Percentiles rank a stretch among this genome's conserved stretches.
Conservation (phyloP, 2,113 vertebrate species). For the Osmerus mordax region DNA sequence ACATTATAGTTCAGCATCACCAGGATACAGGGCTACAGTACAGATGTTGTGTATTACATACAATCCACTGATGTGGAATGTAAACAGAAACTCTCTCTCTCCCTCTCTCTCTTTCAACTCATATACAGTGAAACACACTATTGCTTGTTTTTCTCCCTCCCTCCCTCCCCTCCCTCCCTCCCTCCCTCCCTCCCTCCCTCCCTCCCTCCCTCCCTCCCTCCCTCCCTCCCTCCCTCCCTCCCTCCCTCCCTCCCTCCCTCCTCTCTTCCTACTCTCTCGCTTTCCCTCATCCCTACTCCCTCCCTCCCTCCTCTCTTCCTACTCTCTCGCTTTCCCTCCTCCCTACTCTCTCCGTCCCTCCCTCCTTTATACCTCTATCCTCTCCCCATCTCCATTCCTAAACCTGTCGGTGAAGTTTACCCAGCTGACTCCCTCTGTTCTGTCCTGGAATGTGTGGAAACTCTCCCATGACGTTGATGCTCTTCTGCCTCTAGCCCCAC, state of each 20-base stretch:
- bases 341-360: not conserved
- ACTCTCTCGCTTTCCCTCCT: not conserved
- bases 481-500: conserved; percentile 31
- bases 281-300: too few relatives aligned
- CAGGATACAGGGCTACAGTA: not conserved
- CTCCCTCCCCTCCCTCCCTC: not conserved
- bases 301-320: not conserved
- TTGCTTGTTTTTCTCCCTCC: not conserved
- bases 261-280: too few relatives aligned
- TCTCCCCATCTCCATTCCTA: not conserved
- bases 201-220: too few relatives aligned
- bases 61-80: not conserved
- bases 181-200: too few relatives aligned
- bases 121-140: conserved; percentile 1
- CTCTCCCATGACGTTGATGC: conserved; percentile 47
- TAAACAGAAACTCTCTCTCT: not conserved
- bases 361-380: not conserved
- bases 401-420: conserved; percentile 40
- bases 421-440: conserved; percentile 58
- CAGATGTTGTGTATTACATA: not conserved
- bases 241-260: too few relatives aligned
- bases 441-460: conserved; percentile 56
- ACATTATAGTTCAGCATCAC: not conserved
- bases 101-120: not conserved
- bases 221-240: not conserved